Evolutionary conservation across 2,888 invertebrate genomes (phyloP), one percentile per base, ranked within the genome.

Genomic region (Drosophila tripunctata): DNA sequence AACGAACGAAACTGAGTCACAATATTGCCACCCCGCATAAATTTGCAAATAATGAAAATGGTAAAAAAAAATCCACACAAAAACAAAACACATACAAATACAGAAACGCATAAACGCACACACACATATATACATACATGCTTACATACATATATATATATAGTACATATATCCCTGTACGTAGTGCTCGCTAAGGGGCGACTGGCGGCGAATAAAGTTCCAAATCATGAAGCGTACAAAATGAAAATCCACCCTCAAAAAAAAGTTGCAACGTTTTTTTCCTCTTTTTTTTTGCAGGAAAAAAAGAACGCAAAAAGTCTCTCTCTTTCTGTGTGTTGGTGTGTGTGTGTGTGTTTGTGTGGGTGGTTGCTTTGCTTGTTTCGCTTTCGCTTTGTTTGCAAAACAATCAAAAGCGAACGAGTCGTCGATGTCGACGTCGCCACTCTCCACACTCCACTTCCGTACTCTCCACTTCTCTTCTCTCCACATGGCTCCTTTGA

Each of bases 211-310:
- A 87, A 82, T 87, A 87, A 85, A 87, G 82, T 82, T 78, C 76
- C 75, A 86, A 85, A 85, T 88, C 84, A 84, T 83, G 80, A 86
- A 88, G 78, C 84, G 78, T 75, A 86, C 78, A 88, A 88, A 86
- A 83, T 88, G 87, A 88, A 88, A 84, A 83, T 86, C 84, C 83
- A 85, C 84, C 84, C 84, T 86, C 84, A 33, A 76, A 86, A 78
- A 78, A 82, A 82, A 82, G 86, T 85, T 82, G 66, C 69, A 61
- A 68, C 67, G 66, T 72, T 83, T 83, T 82, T 82, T 73, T 27
- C 27, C 27, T 12, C 33, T 33, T 58, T 54, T 54, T 43, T 68
- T 12, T 27, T 56, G 15, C 21, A 38, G 63, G 74, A 84, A 87
- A 84, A 61, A 54, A 71, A 71, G 48, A 68, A 69, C 77, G 66